phyloP scores from a whole-genome alignment of 1,140 invertebrate species.

The Mizuhopecten yessoensis region DNA sequence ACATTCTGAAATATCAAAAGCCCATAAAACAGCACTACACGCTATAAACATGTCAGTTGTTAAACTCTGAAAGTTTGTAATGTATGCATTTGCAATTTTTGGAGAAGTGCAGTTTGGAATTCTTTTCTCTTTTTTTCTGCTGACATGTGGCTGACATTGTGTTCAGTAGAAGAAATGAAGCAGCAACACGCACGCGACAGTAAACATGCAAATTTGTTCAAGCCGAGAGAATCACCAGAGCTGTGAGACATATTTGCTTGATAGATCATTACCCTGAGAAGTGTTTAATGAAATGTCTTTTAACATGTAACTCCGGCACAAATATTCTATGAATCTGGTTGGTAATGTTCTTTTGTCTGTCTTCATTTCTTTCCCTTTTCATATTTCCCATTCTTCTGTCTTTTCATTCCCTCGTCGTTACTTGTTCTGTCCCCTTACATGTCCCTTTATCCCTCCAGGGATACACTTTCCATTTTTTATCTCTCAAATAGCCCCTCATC shows the following conservation, averaged over 20 bases:
- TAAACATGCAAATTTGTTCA: slow-evolving; percentile 12
- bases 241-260: not conserved
- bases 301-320: not conserved
- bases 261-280: not conserved
- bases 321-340: not conserved
- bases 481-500: too few species aligned
- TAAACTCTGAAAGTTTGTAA: not conserved
- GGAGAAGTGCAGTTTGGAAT: not conserved
- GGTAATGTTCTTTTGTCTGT: too few species aligned
- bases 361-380: too few species aligned
- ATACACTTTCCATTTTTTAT: too few species aligned
- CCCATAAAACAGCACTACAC: not conserved
- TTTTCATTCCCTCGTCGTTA: too few species aligned
- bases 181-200: not conserved
- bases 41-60: not conserved
- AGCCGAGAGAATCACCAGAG: not conserved
- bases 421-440: too few species aligned
- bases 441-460: too few species aligned
- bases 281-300: not conserved
- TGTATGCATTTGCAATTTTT: not conserved
- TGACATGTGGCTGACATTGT: not conserved
- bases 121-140: not conserved
- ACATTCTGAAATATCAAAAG: not conserved
- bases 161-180: not conserved
- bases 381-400: too few species aligned